Base-by-base conservation (phyloP, 2,888 invertebrate genomes). In the Drosophila flavopinicola region DNA sequence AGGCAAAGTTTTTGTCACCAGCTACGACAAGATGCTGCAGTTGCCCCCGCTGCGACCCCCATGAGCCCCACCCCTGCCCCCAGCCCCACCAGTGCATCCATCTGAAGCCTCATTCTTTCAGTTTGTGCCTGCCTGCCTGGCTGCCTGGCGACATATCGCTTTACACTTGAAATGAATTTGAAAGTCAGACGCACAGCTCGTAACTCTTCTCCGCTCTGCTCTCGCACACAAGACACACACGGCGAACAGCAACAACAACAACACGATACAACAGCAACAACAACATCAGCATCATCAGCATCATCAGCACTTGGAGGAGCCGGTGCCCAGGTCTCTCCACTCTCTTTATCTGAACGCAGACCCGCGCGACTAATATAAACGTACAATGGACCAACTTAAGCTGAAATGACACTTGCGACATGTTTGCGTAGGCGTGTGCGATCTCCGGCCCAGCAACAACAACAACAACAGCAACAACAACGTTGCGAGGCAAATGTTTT, bases 381-480 rank as follows among this genome's bases (percentile, higher is more conserved):
- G 88, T 90, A 90, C 87, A 89, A 89, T 85, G 88, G 89, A 78
- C 85, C 79, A 85, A 88, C 77, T 87, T 88, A 88, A 88, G 89
- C 88, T 79, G 85, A 90, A 90, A 89, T 90, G 89, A 89, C 89
- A 90, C 88, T 87, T 89, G 89, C 84, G 88, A 85, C 89, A 88
- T 88, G 89, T 88, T 85, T 86, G 88, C 88, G 89, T 88, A 85
- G 89, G 90, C 87, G 90, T 80, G 85, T 82, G 85, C 88, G 85
- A 85, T 78, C 82, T 87, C 80, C 75, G 75, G 61, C 66, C 78
- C 83, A 75, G 61, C 53, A 53, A 49, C 33, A 23, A 23, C 66
- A 48, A 10, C 69, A 53, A 64, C 78, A 20, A 20, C 20, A 47
- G 1, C 20, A 35, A 38, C 56, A 57, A 42, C 51, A 58, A 45